These are phyloP conservation scores for Ophion costatus DNA, from an alignment of 2,888 invertebrate genomes.

Conservation along the genomic window DNA sequence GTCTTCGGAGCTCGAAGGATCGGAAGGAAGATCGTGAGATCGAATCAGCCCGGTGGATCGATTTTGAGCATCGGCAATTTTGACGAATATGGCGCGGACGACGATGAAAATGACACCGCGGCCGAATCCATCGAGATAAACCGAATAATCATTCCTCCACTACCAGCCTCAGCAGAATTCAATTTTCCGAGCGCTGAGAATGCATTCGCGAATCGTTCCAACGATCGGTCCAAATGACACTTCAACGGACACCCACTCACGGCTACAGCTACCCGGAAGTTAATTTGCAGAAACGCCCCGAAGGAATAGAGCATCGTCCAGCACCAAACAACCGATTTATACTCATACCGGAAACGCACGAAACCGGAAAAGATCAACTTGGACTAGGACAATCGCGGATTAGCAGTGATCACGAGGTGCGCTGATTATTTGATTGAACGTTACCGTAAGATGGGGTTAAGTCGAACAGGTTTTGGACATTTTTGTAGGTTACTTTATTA, in stretches of 20 bases:
- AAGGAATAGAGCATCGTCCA: not conserved
- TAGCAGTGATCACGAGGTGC: not conserved
- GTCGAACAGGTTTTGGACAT: no score
- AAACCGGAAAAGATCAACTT: not conserved
- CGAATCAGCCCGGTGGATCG: constrained; percentile 32
- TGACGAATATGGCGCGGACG: constrained; percentile 42
- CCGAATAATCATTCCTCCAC: not conserved
- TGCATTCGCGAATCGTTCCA: not conserved
- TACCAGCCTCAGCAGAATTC: not conserved
- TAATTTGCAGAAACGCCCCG: not conserved
- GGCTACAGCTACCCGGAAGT: not conserved
- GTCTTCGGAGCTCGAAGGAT: constrained; percentile 24
- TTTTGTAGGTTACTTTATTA: no score
- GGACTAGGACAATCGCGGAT: not conserved
- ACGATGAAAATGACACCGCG: constrained; percentile 10
- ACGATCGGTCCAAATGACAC: constrained; percentile 1
- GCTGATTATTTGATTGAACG: not conserved
- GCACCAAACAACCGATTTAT: not conserved
- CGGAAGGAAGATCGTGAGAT: constrained; percentile 38
- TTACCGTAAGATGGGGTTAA: not conserved
- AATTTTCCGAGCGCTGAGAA: not conserved
- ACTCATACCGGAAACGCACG: not conserved
- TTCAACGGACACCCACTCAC: not conserved
- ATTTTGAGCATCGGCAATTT: constrained; percentile 42
- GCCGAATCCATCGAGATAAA: constrained; percentile 10